Base-by-base conservation (phyloP, 30 jellyfish, hydroid and myxozoan species). In the Cassiopea xamachana region DNA sequence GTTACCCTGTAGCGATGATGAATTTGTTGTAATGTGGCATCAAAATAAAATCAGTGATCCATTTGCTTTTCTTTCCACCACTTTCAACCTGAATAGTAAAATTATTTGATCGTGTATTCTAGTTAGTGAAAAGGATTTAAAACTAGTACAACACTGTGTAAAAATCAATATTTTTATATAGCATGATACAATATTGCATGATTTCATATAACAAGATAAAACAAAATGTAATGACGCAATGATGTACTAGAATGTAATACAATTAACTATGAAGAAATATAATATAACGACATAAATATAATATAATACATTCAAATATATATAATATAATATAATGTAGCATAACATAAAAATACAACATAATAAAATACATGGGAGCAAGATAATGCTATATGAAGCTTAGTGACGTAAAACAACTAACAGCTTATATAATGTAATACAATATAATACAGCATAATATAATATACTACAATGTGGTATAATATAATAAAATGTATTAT, bases 1-100 rank as follows among this genome's bases (percentile, higher is more conserved):
- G 1, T 46, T 90, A 94, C 98, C 98, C 98, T 1, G 98, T 94
- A n/a, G 98, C 91, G 1, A 87, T 86, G 83, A 94, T 90, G 77
- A 94, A 94, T 82, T 94, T 94, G 93, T 94, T 94, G 94, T 90
- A 94, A 46, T 94, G 98, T 80, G 98, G 98, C 98, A 94, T 94
- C 88, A 90, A 91, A 69, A 94, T 82, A 45, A 94, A 90, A 73
- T 94, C 98, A 8, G 97, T 94, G 46, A 94, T 94, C 98, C 98
- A 94, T 79, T 91, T 94, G 46, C 92, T 90, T 78, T 90, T 94
- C 72, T 84, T 87, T 43, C 95, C 87, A 18, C 97, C 97, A 67
- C 97, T 87, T 59, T 94, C 97, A 61, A 94, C 82, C 98, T 93
- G 69, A 9, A 46, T 69, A 45, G 61, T 71, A 27, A 71, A 71